Evolutionary conservation across 2,113 vertebrate species (phyloP), one percentile per base, ranked within the genome.

Genomic region (Sclerurus mexicanus): DNA sequence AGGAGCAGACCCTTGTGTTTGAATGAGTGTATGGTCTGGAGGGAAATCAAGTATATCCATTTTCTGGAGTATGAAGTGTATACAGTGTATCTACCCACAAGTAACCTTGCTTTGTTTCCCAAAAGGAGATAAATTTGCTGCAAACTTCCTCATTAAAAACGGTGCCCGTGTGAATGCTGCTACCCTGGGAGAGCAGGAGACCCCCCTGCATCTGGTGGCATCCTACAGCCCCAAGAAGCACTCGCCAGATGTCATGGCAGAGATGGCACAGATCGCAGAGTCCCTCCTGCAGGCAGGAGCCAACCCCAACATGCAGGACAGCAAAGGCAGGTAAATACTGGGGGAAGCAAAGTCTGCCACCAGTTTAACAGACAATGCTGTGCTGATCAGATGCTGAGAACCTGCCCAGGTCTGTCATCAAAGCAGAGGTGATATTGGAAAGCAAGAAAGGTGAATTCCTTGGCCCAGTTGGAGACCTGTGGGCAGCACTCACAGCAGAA

Each of bases 251-350:
- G 98, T 98, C n/a, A 99, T 99, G 99, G 97, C 97, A 6, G 99
- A 99, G 91, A 99, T 99, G 99, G 99, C 99, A 1, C 98, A 96
- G 49, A 99, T 99, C 6, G 98, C 99, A 9, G 98, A 99, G 96
- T 98, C 98, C 64, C 98, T 99, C 73, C 97, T 99, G 40, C 98
- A 99, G 96, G 98, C 99, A 2, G 99, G 99, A 22, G 99, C 99
- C 91, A 99, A 99, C 76, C 98, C 99, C 31, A 99, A 99, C 97
- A 99, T 99, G 99, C 99, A 99, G 72, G 99, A 99, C 97, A 98
- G 63, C 97, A 99, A 98, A 97, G 99, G 99, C 98, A 99, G 99
- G 99, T 98, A 78, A 97, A 90, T 84, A 23, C 30, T 59, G 67
- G 10, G 28, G 74, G 25, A 50, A 23, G 35, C 27, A 1, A 66